Base-by-base conservation (phyloP, 2,888 invertebrate species). In the Drosophila nr. medialis region DNA sequence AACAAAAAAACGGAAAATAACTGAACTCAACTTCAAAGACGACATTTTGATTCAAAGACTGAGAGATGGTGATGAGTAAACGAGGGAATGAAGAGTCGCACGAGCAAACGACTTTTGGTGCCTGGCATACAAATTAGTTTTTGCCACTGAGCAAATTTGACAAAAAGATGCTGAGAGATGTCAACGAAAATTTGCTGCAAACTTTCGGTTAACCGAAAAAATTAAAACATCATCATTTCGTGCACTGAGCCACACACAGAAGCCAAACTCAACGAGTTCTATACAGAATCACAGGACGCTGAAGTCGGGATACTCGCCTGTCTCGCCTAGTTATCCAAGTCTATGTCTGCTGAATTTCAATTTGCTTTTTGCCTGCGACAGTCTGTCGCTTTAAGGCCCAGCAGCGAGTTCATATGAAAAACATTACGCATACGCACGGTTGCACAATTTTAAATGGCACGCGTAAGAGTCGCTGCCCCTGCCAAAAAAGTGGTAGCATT, bases 371-470 rank as follows among this genome's bases (percentile, higher is more conserved):
- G 50, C 34, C 45, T 58, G 68, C 49, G 73, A 36, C 62, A 69
- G 62, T 77, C 66, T 83, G 87, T 85, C 87, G 82, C 74, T 81
- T 78, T 71, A 67, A 64, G 69, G 67, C 64, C 64, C 59, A 51
- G 48, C 64, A 72, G 69, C 76, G 71, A 75, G 75, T 87, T 87
- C 87, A 87, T 86, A 86, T 86, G 88, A 86, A 86, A 86, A 87
- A 86, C 89, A 86, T 86, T 89, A 86, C 75, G 82, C 89, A 89
- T 86, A 86, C 86, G 86, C 86, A 86, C 86, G 86, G 86, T 81
- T 86, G 86, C 89, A 84, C 86, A 89, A 89, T 86, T 89, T 89
- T 89, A 86, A 86, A 86, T 89, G 78, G 86, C 84, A 84, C 87
- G 87, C 85, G 75, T 82, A 86, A 86, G 67, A 80, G 78, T 75